These are phyloP conservation scores for Clamator glandarius DNA, from an alignment of 2,797 vertebrate genomes.

Conservation along the genomic window DNA sequence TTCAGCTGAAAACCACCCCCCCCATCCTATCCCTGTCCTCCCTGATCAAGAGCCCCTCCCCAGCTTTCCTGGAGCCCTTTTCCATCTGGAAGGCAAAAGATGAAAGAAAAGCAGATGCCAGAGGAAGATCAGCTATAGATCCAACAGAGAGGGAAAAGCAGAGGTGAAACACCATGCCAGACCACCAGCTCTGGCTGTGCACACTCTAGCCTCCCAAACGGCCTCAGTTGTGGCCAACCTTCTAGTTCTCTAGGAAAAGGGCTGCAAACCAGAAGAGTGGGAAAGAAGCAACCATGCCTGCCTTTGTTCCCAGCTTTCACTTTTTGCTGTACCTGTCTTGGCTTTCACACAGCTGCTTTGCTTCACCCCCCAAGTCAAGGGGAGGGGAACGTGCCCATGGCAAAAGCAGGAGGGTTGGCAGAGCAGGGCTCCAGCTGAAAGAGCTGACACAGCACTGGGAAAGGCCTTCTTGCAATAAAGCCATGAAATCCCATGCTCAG, in stretches of 20 bases:
- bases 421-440: conserved; percentile 45
- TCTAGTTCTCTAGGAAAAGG: not conserved
- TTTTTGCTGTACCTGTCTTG: not conserved
- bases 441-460: conserved; percentile 72
- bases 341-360: conserved; percentile 9
- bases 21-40: too few species aligned
- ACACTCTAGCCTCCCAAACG: not conserved
- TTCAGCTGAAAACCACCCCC: too few species aligned
- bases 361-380: conserved; percentile 14
- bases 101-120: not conserved
- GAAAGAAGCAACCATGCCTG: too few species aligned
- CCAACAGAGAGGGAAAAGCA: not conserved
- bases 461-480: conserved; percentile 61
- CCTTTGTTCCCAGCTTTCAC: not conserved
- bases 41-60: too few species aligned
- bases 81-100: too few species aligned
- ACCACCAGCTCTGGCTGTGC: not conserved
- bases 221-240: not conserved
- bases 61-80: too few species aligned
- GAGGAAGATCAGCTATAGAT: not conserved
- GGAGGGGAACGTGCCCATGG: conserved; percentile 55
- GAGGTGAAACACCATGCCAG: not conserved
- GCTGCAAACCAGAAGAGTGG: too few species aligned
- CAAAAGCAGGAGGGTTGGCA: conserved; percentile 45
- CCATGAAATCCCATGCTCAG: conserved; percentile 74